Evolutionary conservation across 2,797 vertebrate species (phyloP), one percentile per base, ranked within the genome.

Genomic region (Microcaecilia unicolor): DNA sequence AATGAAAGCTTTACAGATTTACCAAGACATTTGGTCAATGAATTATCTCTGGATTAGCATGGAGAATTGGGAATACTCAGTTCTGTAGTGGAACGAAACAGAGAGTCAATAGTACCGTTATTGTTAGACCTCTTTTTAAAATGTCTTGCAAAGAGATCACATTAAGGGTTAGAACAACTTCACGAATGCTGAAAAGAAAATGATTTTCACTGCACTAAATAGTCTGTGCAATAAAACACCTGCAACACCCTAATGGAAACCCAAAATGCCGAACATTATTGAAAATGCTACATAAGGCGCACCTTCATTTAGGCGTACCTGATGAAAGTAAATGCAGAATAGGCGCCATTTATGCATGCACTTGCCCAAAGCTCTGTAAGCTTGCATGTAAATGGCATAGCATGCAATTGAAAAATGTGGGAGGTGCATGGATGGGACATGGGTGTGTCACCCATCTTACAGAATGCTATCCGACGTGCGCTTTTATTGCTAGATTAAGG

Each of bases 41-140:
- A 62, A 68, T 65, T 61, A 51, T 45, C 55, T 60, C 28, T 26
- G 45, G 40, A 65, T 56, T 64, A 40, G 56, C 63, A 61, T 63
- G 67, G 55, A 54, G 59, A 72, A 64, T 61, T 31, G 48, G 41
- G 34, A 72, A 61, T 64, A 66, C 70, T 41, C 41, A 59, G 54
- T 49, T 51, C 52, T 33, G 37, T 34, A 51, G 38, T 59, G 47
- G 48, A 61, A 62, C 48, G 60, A 71, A 62, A 66, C 41, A 41
- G 56, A 68, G 58, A 58, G 46, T 58, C 45, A 68, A 72, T 55
- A 48, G 44, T 55, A 41, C 48, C n/a, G n/a, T n/a, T n/a, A n/a
- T n/a, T 67, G 54, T 48, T 49, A 48, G 29, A 39, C 41, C 52
- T 58, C 38, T 61, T 45, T 45, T 52, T 67, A 57, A 34, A 38